Percentiles rank a stretch among this genome's conserved stretches.
Conservation (phyloP, 2,888 invertebrate species). For the Nephrocerus scutellatus region DNA sequence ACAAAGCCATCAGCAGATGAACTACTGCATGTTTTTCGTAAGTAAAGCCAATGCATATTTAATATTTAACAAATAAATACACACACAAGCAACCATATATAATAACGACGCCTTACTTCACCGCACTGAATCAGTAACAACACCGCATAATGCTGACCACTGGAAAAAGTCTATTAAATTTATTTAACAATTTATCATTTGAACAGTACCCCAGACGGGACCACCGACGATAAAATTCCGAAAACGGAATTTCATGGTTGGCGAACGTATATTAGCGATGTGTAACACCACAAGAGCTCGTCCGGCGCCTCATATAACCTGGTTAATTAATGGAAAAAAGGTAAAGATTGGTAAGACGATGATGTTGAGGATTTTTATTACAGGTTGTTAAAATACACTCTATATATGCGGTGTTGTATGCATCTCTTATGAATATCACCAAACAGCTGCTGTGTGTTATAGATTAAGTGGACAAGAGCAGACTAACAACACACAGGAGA, state of each 20-base stretch:
- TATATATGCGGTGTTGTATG: too few species aligned
- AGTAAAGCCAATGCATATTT: conserved; percentile 48
- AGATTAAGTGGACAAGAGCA: too few species aligned
- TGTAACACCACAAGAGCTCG: conserved; percentile 62
- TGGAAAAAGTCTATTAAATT: conserved; percentile 7
- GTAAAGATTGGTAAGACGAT: conserved; percentile 44
- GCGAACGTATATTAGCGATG: conserved; percentile 61
- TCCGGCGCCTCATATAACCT: conserved; percentile 63
- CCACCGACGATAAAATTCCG: conserved; percentile 61
- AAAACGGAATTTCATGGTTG: conserved; percentile 53
- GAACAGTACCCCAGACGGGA: conserved; percentile 54
- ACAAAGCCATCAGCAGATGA: conserved; percentile 71
- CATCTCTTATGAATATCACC: too few species aligned
- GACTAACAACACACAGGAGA: too few species aligned
- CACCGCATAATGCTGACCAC: conserved; percentile 4
- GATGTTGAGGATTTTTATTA: too few species aligned
- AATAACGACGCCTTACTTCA: too few species aligned
- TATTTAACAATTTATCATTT: conserved; percentile 11
- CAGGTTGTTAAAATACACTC: too few species aligned
- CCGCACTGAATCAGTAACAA: too few species aligned
- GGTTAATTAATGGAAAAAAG: conserved; percentile 66
- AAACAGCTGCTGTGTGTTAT: too few species aligned
- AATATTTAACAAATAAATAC: neutral
- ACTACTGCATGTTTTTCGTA: conserved; percentile 73
- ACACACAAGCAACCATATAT: neutral